phyloP scores from a whole-genome alignment of 2,888 invertebrate genomes.

The Phortica magna region DNA sequence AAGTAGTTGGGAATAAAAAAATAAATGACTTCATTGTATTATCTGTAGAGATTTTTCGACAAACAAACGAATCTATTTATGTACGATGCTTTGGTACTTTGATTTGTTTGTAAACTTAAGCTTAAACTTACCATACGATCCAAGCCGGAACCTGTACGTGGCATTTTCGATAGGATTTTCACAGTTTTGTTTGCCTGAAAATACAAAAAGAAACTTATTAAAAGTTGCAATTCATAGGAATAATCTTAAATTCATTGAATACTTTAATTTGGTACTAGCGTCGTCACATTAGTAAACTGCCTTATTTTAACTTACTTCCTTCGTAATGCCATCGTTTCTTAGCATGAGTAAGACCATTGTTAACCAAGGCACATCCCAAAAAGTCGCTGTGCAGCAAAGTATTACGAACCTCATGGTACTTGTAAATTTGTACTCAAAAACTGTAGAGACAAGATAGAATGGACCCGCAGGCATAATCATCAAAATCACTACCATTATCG shows the following conservation, averaged over 20 bases:
- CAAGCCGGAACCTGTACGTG: slow-evolving; percentile 58
- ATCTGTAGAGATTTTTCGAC: too few relatives aligned
- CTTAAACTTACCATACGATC: slow-evolving; percentile 64
- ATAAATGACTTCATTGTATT: too few relatives aligned
- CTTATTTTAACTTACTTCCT: slow-evolving; percentile 59
- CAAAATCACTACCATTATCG: slow-evolving; percentile 51
- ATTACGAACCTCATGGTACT: accelerated
- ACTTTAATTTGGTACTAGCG: too few relatives aligned
- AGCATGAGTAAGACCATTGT: slow-evolving; percentile 50
- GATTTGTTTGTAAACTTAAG: too few relatives aligned
- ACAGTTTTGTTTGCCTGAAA: slow-evolving; percentile 69
- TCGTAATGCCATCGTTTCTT: slow-evolving; percentile 49
- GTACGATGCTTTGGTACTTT: too few relatives aligned
- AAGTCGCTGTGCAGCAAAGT: slow-evolving; percentile 29
- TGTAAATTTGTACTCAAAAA: slow-evolving; percentile 50
- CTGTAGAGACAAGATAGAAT: slow-evolving; percentile 52
- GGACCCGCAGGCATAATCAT: slow-evolving; percentile 49
- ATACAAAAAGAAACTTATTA: background rate
- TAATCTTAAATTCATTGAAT: too few relatives aligned
- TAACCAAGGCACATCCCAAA: slow-evolving; percentile 56
- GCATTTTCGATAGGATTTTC: slow-evolving; percentile 64
- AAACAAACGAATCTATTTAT: too few relatives aligned
- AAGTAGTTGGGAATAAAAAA: too few relatives aligned
- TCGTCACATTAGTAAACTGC: too few relatives aligned
- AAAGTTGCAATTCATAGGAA: too few relatives aligned